Evolutionary conservation across 1,140 invertebrate species (phyloP).

Genomic region (Colletes latitarsis): DNA sequence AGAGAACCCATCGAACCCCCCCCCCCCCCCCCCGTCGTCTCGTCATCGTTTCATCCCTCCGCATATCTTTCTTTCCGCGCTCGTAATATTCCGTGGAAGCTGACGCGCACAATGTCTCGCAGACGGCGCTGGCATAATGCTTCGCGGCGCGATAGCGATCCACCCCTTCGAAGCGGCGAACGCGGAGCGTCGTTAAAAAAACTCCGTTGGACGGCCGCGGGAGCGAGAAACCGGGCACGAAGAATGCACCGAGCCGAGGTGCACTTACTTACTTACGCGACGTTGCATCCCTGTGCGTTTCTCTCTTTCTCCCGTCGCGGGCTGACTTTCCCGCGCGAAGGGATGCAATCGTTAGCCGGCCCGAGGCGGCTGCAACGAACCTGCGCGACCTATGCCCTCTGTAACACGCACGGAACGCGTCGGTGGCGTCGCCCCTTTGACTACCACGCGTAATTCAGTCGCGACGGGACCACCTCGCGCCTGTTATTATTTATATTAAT

Average conservation of each 20-base stretch:
- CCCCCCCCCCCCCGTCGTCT: too few relatives aligned
- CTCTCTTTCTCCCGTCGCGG: slow-evolving; percentile 30
- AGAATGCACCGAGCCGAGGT: slow-evolving; percentile 48
- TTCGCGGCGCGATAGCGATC: slow-evolving; percentile 32
- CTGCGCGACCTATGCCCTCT: neutral
- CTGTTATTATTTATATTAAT: too few relatives aligned
- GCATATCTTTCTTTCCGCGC: slow-evolving; percentile 30
- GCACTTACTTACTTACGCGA: slow-evolving; percentile 42
- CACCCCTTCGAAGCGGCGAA: slow-evolving; percentile 36
- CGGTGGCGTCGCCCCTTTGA: slow-evolving; percentile 28
- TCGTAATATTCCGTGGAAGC: slow-evolving; percentile 24
- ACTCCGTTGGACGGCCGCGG: slow-evolving; percentile 30
- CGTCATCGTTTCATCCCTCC: neutral
- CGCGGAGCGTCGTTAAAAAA: slow-evolving; percentile 56
- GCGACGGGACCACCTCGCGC: neutral
- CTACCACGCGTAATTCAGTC: slow-evolving; percentile 12
- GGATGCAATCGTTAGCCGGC: slow-evolving; percentile 55
- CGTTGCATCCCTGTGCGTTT: slow-evolving; percentile 22
- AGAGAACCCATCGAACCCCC: slow-evolving; percentile 23
- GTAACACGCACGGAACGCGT: slow-evolving; percentile 20
- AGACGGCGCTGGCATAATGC: slow-evolving; percentile 50
- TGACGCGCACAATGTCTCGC: slow-evolving; percentile 36
- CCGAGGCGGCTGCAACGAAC: neutral
- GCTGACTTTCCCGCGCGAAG: slow-evolving; percentile 50
- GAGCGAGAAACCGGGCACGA: slow-evolving; percentile 1